A percentile compares a stretch with the other conserved stretches of the same genome.
Conservation (phyloP, 1,140 invertebrate genomes). For the Temnothorax longispinosus region DNA sequence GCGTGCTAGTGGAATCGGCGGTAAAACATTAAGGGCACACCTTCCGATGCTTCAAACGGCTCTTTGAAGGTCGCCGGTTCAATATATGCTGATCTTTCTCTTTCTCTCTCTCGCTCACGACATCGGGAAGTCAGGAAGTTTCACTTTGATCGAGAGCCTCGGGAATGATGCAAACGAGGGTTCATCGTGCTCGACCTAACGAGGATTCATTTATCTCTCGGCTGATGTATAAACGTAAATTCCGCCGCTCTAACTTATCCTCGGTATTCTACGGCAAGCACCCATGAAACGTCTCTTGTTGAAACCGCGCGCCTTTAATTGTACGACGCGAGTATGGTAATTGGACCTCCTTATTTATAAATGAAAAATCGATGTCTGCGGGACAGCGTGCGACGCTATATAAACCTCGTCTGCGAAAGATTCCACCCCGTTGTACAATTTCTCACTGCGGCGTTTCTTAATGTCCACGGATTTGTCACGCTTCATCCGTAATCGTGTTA, state of each 20-base stretch:
- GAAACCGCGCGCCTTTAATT: slow-evolving; percentile 79
- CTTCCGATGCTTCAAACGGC: slow-evolving; percentile 50
- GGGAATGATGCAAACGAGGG: slow-evolving; percentile 73
- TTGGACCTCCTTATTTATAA: slow-evolving; percentile 79
- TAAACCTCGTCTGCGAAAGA: slow-evolving; percentile 27
- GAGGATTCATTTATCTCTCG: slow-evolving; percentile 82
- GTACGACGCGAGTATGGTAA: slow-evolving; percentile 79
- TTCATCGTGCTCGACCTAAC: slow-evolving; percentile 76
- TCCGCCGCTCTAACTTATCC: slow-evolving; percentile 69
- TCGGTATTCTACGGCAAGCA: slow-evolving; percentile 59
- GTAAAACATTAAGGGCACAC: slow-evolving; percentile 53
- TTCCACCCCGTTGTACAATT: slow-evolving; percentile 34
- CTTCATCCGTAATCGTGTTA: slow-evolving; percentile 29
- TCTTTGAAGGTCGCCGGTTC: slow-evolving; percentile 51
- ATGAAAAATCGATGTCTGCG: slow-evolving; percentile 52
- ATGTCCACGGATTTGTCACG: slow-evolving; percentile 58
- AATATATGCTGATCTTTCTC: slow-evolving; percentile 38
- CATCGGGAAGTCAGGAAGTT: slow-evolving; percentile 65
- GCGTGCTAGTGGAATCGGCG: background rate
- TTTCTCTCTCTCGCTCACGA: slow-evolving; percentile 7
- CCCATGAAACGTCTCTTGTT: slow-evolving; percentile 49
- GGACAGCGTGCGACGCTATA: background rate
- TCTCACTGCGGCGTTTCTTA: slow-evolving; percentile 37
- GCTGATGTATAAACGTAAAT: slow-evolving; percentile 80
- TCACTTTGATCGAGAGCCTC: slow-evolving; percentile 64